These are phyloP conservation scores for Mythimna loreyi DNA, from an alignment of 2,888 invertebrate species.

Conservation along the genomic window DNA sequence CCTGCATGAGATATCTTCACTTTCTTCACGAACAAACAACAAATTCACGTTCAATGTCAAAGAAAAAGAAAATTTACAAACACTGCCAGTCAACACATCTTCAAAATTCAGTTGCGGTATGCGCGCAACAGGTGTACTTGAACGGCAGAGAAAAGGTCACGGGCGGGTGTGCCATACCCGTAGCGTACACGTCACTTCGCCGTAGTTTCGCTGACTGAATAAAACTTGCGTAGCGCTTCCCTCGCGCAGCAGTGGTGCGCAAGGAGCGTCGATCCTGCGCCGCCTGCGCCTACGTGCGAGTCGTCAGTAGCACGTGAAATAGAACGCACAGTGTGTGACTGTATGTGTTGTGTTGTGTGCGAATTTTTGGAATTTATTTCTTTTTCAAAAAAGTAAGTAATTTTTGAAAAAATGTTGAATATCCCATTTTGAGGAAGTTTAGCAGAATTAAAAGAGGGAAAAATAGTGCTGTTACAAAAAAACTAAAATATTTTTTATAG, in stretches of 20 bases:
- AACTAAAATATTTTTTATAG: too few relatives aligned
- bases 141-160: slow-evolving; percentile 65
- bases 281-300: slow-evolving; percentile 49
- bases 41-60: slow-evolving; percentile 1
- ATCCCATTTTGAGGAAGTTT: background rate
- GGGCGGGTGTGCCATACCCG: slow-evolving; percentile 26
- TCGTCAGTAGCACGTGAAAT: slow-evolving; percentile 44
- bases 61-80: slow-evolving; percentile 11
- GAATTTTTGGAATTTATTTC: slow-evolving; percentile 15
- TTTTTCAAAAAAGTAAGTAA: slow-evolving; percentile 42
- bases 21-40: background rate
- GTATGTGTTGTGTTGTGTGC: slow-evolving; percentile 54
- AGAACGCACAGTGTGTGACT: slow-evolving; percentile 61
- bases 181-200: slow-evolving; percentile 33
- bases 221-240: slow-evolving; percentile 60
- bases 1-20: background rate
- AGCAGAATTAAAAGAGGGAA: background rate
- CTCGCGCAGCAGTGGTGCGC: slow-evolving; percentile 56
- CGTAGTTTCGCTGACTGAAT: slow-evolving; percentile 44
- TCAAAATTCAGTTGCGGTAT: slow-evolving; percentile 47
- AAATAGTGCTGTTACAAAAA: background rate
- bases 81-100: slow-evolving; percentile 27
- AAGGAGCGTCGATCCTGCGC: slow-evolving; percentile 62
- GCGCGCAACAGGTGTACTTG: slow-evolving; percentile 58
- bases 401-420: background rate